Evolutionary conservation across 2,888 invertebrate genomes (phyloP).

Genomic region (Epinotia demarniana): DNA sequence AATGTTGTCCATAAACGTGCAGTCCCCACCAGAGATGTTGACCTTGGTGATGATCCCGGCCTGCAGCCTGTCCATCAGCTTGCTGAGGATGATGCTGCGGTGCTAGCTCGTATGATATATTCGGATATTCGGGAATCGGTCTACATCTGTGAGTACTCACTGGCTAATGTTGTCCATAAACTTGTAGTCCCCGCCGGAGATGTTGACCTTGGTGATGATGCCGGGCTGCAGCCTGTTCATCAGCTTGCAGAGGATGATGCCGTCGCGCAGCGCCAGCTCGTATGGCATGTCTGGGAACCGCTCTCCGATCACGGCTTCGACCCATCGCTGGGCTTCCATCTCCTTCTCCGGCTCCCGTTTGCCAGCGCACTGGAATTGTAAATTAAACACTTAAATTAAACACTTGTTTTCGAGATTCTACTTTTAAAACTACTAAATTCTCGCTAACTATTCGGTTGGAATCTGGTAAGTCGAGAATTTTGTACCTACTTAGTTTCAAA

Average conservation of each 20-base stretch:
- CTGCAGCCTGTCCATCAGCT: too few relatives aligned
- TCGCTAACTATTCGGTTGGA: too few relatives aligned
- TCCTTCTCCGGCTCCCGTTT: constrained; percentile 92
- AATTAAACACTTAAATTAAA: too few relatives aligned
- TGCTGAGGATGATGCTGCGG: too few relatives aligned
- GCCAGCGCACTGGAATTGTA: constrained; percentile 90
- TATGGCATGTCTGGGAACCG: constrained; percentile 89
- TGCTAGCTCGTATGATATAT: too few relatives aligned
- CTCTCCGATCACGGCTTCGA: constrained; percentile 92
- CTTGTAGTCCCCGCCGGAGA: constrained; percentile 95
- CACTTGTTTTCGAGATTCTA: neutral
- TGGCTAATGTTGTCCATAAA: constrained; percentile 98
- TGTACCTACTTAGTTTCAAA: neutral
- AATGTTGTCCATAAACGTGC: constrained; percentile 75
- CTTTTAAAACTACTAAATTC: too few relatives aligned
- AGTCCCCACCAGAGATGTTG: constrained; percentile 91
- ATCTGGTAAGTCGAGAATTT: too few relatives aligned
- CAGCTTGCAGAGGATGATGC: constrained; percentile 93
- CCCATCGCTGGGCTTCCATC: constrained; percentile 93
- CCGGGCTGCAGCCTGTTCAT: constrained; percentile 96
- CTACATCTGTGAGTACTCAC: constrained; percentile 82
- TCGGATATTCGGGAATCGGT: neutral
- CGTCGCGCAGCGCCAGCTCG: constrained; percentile 92
- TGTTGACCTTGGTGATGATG: constrained; percentile 92
- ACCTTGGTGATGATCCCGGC: constrained; percentile 84